phyloP scores from a whole-genome alignment of 2,888 invertebrate species.

The Serripes groenlandicus region DNA sequence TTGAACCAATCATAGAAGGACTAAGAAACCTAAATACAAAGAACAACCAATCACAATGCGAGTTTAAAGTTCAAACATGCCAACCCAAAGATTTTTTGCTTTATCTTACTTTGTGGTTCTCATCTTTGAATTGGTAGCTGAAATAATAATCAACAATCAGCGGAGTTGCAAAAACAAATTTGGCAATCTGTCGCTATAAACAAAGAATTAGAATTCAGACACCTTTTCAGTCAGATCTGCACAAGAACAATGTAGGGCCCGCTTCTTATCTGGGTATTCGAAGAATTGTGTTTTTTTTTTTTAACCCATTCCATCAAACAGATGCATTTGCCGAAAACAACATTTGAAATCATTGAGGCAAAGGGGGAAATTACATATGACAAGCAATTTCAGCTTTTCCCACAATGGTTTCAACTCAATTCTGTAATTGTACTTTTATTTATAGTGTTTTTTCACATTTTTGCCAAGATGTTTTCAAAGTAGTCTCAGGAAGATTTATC shows the following conservation, averaged over 20 bases:
- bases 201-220: no score
- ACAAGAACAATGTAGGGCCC: no score
- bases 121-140: constrained; percentile 64
- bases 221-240: no score
- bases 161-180: background rate
- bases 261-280: no score
- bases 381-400: background rate
- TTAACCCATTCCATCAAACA: no score
- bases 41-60: constrained; percentile 65
- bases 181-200: no score
- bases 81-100: constrained; percentile 48
- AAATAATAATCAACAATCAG: constrained; percentile 24
- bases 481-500: no score
- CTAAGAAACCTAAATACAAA: constrained; percentile 27
- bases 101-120: constrained; percentile 53
- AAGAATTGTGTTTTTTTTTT: no score
- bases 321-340: no score
- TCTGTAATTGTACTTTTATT: no score
- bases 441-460: no score
- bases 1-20: constrained; percentile 21
- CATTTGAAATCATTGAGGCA: background rate
- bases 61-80: constrained; percentile 53
- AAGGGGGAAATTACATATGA: background rate
- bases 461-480: no score
- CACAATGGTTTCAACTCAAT: constrained; percentile 2